Conservation (phyloP, 1,140 invertebrate species). For the Drosophila pruinosa region DNA sequence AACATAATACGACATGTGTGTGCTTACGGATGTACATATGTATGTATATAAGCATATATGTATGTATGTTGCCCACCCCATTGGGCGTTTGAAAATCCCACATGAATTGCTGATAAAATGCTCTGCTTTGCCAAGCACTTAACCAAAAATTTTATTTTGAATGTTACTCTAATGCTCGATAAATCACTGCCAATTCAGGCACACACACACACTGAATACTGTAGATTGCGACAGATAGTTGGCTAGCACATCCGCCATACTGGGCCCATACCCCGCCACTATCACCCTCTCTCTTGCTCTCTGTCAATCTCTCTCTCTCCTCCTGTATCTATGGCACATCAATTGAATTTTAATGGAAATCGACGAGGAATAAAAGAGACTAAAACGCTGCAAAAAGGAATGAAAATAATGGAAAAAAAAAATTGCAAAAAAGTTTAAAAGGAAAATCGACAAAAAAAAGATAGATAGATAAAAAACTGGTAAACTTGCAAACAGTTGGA, state of each 20-base stretch:
- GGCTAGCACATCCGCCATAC: conserved; percentile 54
- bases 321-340: conserved; percentile 56
- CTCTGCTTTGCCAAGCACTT: conserved; percentile 73
- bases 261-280: background rate
- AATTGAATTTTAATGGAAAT: conserved; percentile 82
- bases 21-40: background rate
- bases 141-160: conserved; percentile 76
- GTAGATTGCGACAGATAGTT: conserved; percentile 57
- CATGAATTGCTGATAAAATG: conserved; percentile 73
- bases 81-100: conserved; percentile 50
- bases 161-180: conserved; percentile 77
- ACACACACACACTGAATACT: conserved; percentile 15
- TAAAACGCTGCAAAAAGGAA: conserved; percentile 73
- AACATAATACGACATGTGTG: conserved; percentile 12
- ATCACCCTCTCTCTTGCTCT: background rate
- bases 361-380: conserved; percentile 80
- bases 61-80: background rate
- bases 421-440: conserved; percentile 8
- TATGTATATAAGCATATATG: background rate
- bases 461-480: background rate
- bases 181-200: conserved; percentile 54
- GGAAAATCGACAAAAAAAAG: conserved; percentile 17
- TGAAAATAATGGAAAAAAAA: conserved; percentile 13
- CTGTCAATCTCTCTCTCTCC: background rate
- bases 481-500: conserved; percentile 50